Conservation (phyloP, 92 coral and sea anemone species). For the Montipora capitata region DNA sequence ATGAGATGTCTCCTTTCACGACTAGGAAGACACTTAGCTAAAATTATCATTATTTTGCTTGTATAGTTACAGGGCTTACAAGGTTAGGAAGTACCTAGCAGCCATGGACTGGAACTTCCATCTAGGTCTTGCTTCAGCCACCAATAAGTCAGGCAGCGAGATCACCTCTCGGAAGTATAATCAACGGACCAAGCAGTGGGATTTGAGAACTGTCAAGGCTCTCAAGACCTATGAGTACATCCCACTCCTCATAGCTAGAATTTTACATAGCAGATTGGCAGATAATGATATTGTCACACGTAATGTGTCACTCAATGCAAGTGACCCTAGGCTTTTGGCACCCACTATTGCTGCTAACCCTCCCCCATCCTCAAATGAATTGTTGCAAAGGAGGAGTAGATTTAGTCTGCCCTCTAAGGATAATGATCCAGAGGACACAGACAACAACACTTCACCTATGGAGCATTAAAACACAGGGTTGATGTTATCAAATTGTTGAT, state of each 20-base stretch:
- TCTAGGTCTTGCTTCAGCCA: conserved; percentile 12
- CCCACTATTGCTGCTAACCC: conserved; percentile 28
- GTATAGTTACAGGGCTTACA: conserved; percentile 14
- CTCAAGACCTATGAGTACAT: conserved; percentile 64
- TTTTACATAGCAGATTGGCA: conserved; percentile 28
- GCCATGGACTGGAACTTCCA: conserved; percentile 13
- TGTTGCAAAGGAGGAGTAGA: background rate
- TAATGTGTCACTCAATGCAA: conserved; percentile 6
- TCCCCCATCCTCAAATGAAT: background rate
- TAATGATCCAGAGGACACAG: no score
- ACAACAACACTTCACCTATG: no score
- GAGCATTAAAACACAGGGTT: no score
- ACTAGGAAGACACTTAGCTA: background rate
- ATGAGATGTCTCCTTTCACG: no score
- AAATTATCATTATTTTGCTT: background rate
- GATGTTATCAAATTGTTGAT: no score
- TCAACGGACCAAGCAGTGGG: conserved; percentile 67
- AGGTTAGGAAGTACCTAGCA: background rate
- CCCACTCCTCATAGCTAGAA: conserved; percentile 34
- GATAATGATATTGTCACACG: conserved; percentile 40
- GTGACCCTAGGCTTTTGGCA: conserved; percentile 35
- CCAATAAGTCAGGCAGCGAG: background rate
- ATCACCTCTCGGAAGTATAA: conserved; percentile 41
- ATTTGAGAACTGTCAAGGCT: conserved; percentile 31
- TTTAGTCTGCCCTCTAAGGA: background rate